Evolutionary conservation across 2,797 vertebrate genomes (phyloP).

Genomic region (Anguilla obscura): DNA sequence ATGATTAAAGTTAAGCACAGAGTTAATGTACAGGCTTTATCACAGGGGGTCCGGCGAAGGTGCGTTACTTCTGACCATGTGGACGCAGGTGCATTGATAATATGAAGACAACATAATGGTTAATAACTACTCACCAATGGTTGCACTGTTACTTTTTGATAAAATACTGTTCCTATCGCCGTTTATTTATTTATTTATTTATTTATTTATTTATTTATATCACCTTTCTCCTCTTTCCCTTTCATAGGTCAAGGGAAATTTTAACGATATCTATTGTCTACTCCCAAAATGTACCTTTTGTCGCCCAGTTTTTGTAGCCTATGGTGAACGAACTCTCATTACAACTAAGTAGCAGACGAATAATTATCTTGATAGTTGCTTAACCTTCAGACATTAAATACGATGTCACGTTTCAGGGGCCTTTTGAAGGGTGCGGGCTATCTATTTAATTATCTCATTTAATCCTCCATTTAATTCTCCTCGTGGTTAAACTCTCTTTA

Average conservation of each 20-base stretch:
- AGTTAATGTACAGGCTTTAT: not conserved
- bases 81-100: not conserved
- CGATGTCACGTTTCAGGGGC: constrained; percentile 1
- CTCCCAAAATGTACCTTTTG: not conserved
- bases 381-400: constrained; percentile 12
- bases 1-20: not conserved
- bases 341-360: not conserved
- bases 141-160: not conserved
- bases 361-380: constrained; percentile 12
- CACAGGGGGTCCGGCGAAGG: not conserved
- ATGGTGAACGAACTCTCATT: not conserved
- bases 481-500: constrained; percentile 23
- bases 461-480: constrained; percentile 19
- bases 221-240: not conserved
- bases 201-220: not conserved
- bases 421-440: not conserved
- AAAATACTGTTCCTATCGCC: not conserved
- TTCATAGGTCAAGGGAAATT: not conserved
- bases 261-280: not conserved
- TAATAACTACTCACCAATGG: not conserved
- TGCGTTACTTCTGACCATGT: not conserved
- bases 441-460: constrained; percentile 19
- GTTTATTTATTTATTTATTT: not conserved
- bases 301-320: not conserved
- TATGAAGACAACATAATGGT: not conserved